A percentile compares a stretch with the other conserved stretches of the same genome.
phyloP scores from a whole-genome alignment of 2,888 invertebrate genomes.

The Stenichneumon culpator region DNA sequence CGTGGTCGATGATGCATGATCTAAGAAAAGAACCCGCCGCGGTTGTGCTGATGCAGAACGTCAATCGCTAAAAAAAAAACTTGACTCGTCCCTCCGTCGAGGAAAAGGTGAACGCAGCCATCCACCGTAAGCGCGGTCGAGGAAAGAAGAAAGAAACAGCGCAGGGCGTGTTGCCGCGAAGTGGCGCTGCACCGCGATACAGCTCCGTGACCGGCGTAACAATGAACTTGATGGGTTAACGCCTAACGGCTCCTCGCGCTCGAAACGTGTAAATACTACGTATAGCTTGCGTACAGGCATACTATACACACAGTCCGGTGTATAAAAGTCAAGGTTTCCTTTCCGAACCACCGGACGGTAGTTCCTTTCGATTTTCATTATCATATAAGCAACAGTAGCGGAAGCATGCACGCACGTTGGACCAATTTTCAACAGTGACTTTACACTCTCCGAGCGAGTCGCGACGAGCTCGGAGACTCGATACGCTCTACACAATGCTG shows the following conservation, averaged over 20 bases:
- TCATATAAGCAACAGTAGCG: constrained; percentile 32
- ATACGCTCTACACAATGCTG: neutral
- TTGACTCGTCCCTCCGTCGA: neutral
- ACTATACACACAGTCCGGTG: neutral
- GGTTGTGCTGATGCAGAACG: neutral
- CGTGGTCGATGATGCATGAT: constrained; percentile 46
- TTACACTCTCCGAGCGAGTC: neutral
- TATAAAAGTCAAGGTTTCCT: constrained; percentile 64
- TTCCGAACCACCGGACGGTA: constrained; percentile 68
- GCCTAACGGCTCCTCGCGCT: constrained; percentile 66
- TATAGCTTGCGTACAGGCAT: constrained; percentile 8
- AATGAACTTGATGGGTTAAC: constrained; percentile 76
- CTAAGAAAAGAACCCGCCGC: constrained; percentile 37
- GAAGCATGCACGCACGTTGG: constrained; percentile 17
- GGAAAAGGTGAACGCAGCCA: constrained; percentile 2
- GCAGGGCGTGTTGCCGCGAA: constrained; percentile 55
- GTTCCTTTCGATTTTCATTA: constrained; percentile 70
- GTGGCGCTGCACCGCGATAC: constrained; percentile 56
- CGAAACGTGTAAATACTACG: constrained; percentile 41
- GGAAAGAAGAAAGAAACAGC: constrained; percentile 18
- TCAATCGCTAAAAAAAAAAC: neutral
- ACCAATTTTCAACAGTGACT: constrained; percentile 6
- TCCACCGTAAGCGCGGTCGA: constrained; percentile 10
- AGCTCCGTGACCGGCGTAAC: constrained; percentile 74
- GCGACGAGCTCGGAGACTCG: neutral